Base-by-base conservation (phyloP, 2,797 vertebrate genomes). In the Neolamprologus multifasciatus region DNA sequence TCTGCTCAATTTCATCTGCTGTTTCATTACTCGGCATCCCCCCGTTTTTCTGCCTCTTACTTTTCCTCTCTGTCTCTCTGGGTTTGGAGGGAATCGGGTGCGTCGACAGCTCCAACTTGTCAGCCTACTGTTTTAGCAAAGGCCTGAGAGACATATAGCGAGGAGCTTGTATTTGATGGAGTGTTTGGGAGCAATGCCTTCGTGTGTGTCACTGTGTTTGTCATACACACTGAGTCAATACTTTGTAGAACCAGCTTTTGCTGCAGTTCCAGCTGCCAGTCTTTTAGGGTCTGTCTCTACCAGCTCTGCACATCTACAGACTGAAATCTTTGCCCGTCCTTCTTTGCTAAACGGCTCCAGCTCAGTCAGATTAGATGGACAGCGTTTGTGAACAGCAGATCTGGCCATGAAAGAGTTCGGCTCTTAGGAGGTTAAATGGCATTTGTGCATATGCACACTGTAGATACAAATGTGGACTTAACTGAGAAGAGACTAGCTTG, bases 41-140 rank as follows among this genome's bases (percentile, higher is more conserved):
- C 13, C 13, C 33, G 50, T 84, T 79, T 84, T 21, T 80, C 67
- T 78, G 3, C 23, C 50, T 71, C 43, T 55, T 19, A 74, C 57
- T 84, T 64, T 79, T 45, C 43, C 26, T 52, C 31, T 67, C 77
- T 33, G 64, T 86, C 55, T 77, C 36, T 62, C 48, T 86, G 77
- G 83, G 82, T 90, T 84, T 86, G 43, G 52, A 83, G 71, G 77
- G 79, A 84, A 81, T 38, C 14, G 84, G 83, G 85, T 38, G 84
- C 83, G 81, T 92, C 85, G 81, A 78, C 84, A 82, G 84, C 81
- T 81, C 81, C n/a, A 77, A 87, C 85, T 71, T 88, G 71, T 86
- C 84, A 85, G 78, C 78, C 29, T 55, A 33, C 71, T 77, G 57
- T 86, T 51, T 88, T 90, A 52, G 86, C 54, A 80, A 79, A 81